These are phyloP conservation scores for Halcyon leucocephala DNA, from an alignment of 2,797 vertebrate genomes.

Conservation along the genomic window DNA sequence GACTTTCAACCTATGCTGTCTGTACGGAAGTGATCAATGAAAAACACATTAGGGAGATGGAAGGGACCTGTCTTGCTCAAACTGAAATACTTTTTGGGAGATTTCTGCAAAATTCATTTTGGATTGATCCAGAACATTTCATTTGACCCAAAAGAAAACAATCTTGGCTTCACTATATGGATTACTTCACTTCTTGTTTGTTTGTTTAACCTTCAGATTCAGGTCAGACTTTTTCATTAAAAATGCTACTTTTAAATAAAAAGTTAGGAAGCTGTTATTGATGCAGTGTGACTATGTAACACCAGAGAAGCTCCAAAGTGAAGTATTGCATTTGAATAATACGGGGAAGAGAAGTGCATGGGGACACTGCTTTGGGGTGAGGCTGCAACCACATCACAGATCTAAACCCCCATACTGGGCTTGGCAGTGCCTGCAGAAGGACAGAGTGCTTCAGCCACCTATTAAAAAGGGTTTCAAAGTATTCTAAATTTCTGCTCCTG, in stretches of 20 bases:
- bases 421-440: not conserved
- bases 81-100: conserved; percentile 3
- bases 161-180: not conserved
- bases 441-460: not conserved
- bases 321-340: not conserved
- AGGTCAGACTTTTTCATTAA: not conserved
- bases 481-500: not conserved
- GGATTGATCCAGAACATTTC: conserved; percentile 56
- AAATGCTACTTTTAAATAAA: not conserved
- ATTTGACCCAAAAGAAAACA: conserved; percentile 37
- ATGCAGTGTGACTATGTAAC: not conserved
- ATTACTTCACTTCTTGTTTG: not conserved
- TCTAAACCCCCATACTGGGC: not conserved
- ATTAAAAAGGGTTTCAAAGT: not conserved
- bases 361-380: not conserved
- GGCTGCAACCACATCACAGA: not conserved
- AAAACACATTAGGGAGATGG: conserved; percentile 59
- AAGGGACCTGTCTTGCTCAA: conserved; percentile 47
- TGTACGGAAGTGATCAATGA: conserved; percentile 36
- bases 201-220: conserved; percentile 43
- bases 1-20: not conserved
- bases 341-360: not conserved
- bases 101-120: conserved; percentile 50
- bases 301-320: not conserved
- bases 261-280: not conserved